Evolutionary conservation across 2,797 vertebrate species (phyloP).

Genomic region (Trichosurus vulpecula): DNA sequence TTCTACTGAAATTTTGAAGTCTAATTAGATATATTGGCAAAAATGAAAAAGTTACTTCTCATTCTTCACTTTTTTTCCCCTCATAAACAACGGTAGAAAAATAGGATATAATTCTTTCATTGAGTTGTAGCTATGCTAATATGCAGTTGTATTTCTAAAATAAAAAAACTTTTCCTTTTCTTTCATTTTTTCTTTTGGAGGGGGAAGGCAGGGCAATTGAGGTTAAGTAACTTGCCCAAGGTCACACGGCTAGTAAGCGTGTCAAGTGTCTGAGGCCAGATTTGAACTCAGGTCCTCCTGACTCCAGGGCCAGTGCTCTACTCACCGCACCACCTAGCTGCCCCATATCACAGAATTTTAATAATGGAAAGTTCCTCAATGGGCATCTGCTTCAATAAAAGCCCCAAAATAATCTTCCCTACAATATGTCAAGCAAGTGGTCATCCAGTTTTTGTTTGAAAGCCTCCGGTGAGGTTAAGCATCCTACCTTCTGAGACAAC

Average conservation of each 20-base stretch:
- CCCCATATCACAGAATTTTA: no score
- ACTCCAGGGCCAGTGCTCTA: no score
- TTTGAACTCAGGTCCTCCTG: no score
- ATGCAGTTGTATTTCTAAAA: not conserved
- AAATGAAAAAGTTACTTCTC: constrained; percentile 16
- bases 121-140: constrained; percentile 3
- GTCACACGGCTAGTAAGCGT: no score
- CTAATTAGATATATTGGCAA: not conserved
- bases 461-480: not conserved
- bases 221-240: no score
- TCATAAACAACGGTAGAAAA: constrained; percentile 6
- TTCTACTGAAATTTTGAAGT: not conserved
- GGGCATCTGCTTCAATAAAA: not conserved
- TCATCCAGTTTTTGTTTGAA: not conserved
- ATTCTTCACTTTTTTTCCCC: not conserved
- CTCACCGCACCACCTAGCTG: no score
- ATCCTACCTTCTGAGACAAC: not conserved
- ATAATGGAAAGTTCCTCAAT: not conserved
- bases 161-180: no score
- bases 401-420: not conserved
- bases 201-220: no score
- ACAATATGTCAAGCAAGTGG: not conserved
- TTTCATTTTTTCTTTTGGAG: no score
- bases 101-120: not conserved
- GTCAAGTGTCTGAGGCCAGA: no score